Base-by-base conservation (phyloP, 2,797 vertebrate genomes). In the Scleropages formosus region DNA sequence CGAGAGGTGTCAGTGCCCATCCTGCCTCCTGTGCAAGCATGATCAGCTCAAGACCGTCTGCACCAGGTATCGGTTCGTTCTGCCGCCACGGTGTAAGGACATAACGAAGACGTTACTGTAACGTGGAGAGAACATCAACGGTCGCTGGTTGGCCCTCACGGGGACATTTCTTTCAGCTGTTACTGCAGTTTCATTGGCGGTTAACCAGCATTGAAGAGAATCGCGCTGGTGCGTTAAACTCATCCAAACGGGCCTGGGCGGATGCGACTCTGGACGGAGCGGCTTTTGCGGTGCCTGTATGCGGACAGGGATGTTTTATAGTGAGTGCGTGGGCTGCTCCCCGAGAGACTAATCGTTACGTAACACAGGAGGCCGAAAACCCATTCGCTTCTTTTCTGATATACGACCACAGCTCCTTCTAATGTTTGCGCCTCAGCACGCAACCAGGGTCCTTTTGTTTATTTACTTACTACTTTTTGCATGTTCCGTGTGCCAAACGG, bases 381-480 rank as follows among this genome's bases (percentile, higher is more conserved):
- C 78, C 83, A 85, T 84, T 85, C 84, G 78, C 56, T 77, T 82
- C 83, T 84, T 87, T 85, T 90, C 91, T 91, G 87, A 91, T 89
- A 88, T 88, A 89, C 79, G 79, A 82, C 84, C 89, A 89, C 84
- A 85, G 82, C 84, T 63, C 73, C 56, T 73, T 69, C 73, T 80
- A 63, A 75, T 81, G 83, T 86, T 79, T 80, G 83, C 80, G 81
- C 82, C 82, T 86, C 62, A 75, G 78, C 78, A 84, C 6, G 51
- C 82, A 82, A 74, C 87, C 86, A 87, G 87, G 84, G 70, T 82
- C 79, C 81, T 83, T 84, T 81, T 83, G 39, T n/a, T 51, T 58
- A 44, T 71, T 15, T 69, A 80, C 82, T 78, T 61, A 6, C 31
- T 39, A 39, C 2, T 39, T 39, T 39, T 39, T 39, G 4, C 9